Percentiles rank a stretch among this genome's conserved stretches.
Evolutionary conservation across 1,140 invertebrate genomes (phyloP).

Genomic region (Antheraea mylitta): DNA sequence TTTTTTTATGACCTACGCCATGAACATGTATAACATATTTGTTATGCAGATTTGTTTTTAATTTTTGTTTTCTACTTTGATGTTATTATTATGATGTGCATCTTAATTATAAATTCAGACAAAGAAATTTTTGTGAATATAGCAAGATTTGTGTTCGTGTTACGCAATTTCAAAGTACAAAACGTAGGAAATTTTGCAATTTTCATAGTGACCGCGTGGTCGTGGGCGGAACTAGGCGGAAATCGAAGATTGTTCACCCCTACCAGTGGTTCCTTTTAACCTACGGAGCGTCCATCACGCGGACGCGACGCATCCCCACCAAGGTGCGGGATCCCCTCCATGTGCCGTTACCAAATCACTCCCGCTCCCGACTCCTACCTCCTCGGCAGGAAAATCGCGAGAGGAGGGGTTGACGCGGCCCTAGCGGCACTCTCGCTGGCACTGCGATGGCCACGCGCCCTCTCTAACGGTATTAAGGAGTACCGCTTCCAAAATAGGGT

Average conservation of each 20-base stretch:
- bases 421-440: constrained; percentile 59
- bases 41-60: not conserved
- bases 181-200: constrained; percentile 34
- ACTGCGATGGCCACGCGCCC: constrained; percentile 68
- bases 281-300: constrained; percentile 67
- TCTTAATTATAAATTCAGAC: constrained; percentile 24
- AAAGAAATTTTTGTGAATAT: constrained; percentile 52
- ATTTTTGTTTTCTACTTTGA: constrained; percentile 1
- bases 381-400: constrained; percentile 72
- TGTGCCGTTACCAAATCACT: constrained; percentile 73
- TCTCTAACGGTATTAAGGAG: constrained; percentile 67
- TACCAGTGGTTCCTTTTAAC: constrained; percentile 65
- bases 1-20: not conserved
- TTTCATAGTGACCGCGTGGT: constrained; percentile 40
- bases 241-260: constrained; percentile 74
- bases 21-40: not conserved
- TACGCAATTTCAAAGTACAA: constrained; percentile 55
- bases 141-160: constrained; percentile 38
- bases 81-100: not conserved
- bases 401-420: constrained; percentile 74
- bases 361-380: constrained; percentile 76
- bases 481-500: constrained; percentile 76
- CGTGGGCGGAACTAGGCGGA: constrained; percentile 49
- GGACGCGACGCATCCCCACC: constrained; percentile 75
- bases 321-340: constrained; percentile 76